Conservation (phyloP, 2,113 vertebrate genomes). For the Amblyornis subalaris region DNA sequence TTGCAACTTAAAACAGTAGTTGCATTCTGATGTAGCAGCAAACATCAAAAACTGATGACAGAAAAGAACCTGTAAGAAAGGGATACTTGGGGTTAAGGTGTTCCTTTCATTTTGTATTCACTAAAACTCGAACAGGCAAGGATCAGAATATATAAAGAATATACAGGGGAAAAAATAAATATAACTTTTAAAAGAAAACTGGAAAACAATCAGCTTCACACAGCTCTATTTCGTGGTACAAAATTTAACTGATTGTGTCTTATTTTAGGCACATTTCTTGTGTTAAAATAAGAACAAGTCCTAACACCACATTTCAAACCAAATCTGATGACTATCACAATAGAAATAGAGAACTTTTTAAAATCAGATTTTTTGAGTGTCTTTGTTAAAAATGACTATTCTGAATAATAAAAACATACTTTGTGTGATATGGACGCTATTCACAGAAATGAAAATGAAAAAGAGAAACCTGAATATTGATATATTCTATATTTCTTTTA, state of each 20-base stretch:
- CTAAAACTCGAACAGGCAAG: neutral
- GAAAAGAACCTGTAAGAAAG: neutral
- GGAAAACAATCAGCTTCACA: neutral
- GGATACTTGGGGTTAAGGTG: neutral
- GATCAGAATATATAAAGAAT: neutral
- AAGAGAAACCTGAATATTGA: neutral
- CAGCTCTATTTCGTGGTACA: neutral
- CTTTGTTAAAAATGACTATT: neutral
- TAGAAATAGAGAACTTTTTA: neutral
- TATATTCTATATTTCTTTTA: neutral
- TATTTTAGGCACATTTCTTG: neutral
- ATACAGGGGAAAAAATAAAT: neutral
- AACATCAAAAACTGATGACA: neutral
- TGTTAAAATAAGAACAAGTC: neutral
- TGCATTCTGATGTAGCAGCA: neutral
- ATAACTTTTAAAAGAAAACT: neutral
- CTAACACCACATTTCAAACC: neutral
- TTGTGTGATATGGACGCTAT: neutral
- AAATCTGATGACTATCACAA: neutral
- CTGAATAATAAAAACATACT: neutral
- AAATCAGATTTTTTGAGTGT: neutral
- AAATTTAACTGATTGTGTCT: neutral
- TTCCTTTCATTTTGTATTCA: neutral
- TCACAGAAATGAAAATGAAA: neutral
- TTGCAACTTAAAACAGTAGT: neutral